Evolutionary conservation across 2,797 vertebrate genomes (phyloP).

Genomic region (Syngnathus rostellatus): DNA sequence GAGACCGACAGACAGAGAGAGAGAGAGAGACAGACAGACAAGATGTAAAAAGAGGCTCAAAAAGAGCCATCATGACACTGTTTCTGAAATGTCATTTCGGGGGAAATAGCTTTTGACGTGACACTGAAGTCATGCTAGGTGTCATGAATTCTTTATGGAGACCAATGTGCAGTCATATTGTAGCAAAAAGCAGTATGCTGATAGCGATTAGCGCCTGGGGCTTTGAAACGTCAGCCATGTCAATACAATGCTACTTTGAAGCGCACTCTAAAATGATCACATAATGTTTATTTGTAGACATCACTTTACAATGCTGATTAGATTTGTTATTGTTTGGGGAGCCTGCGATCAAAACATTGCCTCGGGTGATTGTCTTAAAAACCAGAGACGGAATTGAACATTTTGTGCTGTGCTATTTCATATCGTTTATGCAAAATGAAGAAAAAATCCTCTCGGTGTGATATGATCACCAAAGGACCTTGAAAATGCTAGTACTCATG

Average conservation of each 20-base stretch:
- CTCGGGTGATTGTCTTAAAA: background rate
- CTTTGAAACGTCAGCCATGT: background rate
- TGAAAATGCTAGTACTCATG: background rate
- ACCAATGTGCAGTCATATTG: background rate
- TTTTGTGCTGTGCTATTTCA: background rate
- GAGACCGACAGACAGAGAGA: slow-evolving; percentile 25
- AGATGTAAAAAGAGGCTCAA: slow-evolving; percentile 10
- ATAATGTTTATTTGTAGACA: background rate
- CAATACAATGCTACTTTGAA: background rate
- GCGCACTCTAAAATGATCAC: background rate
- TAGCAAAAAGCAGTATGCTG: background rate
- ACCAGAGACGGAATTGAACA: background rate
- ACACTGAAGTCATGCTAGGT: background rate
- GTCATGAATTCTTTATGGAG: background rate
- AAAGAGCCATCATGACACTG: slow-evolving; percentile 1
- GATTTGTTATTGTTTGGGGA: slow-evolving; percentile 6
- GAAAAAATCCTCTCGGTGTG: background rate
- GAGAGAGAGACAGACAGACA: slow-evolving; percentile 27
- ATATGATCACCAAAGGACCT: background rate
- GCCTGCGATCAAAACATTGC: background rate
- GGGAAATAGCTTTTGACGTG: background rate
- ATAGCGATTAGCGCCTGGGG: background rate
- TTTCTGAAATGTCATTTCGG: background rate
- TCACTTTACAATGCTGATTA: slow-evolving; percentile 3
- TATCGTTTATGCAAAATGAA: background rate